Base-by-base conservation (phyloP, 2,113 vertebrate genomes). In the Morone chrysops region DNA sequence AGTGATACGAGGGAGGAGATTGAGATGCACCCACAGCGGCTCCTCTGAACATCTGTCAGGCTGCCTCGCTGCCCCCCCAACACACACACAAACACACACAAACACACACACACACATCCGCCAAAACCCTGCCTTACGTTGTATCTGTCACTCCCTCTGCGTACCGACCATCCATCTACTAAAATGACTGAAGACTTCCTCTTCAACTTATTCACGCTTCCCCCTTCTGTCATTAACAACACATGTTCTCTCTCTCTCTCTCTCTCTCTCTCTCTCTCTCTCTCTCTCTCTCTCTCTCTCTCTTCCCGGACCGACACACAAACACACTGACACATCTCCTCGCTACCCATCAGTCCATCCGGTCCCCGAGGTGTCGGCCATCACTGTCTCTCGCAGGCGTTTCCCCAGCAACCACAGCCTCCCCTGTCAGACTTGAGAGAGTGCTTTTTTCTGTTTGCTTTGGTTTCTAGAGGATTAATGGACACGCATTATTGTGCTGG, bases 371-470 rank as follows among this genome's bases (percentile, higher is more conserved):
- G 87, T 80, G 80, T 87, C 51, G 54, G 82, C 82, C 90, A 86
- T 91, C 78, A 43, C 85, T 82, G 83, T 83, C 91, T 93, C 73
- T 70, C 60, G 20, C 4, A 82, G 78, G 78, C 50, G 87, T 94
- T 92, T 89, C 89, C 90, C 81, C 84, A 87, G 92, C 87, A 92
- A 91, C 91, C 72, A 70, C 73, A 76, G 73, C 82, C 91, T 84
- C 78, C 82, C 51, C 87, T 56, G 88, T 83, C 87, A 85, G 80
- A 75, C 87, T 56, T 65, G 12, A 60, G 76, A 70, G 48, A 77
- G 75, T 54, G 70, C 68, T 70, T 74, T 66, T 74, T 66, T 76
- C 69, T 75, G 51, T 82, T 84, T 86, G 71, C 31, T 85, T 86
- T 79, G 75, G 67, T 84, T 87, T 87, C 84, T 40, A 31, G n/a